Conservation (phyloP, 2,888 invertebrate genomes). For the Eupithecia inturbata region DNA sequence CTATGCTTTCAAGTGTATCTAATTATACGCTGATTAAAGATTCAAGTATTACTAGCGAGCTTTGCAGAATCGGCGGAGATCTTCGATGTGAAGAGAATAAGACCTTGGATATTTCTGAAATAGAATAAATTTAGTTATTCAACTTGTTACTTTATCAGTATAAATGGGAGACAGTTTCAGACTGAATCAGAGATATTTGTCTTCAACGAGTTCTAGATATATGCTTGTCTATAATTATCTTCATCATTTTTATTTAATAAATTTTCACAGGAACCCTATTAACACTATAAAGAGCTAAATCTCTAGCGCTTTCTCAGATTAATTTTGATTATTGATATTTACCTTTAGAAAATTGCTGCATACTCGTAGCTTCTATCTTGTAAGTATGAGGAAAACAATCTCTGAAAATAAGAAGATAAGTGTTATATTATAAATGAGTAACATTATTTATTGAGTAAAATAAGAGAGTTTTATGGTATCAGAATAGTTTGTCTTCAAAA, state of each 20-base stretch:
- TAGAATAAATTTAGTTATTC: neutral
- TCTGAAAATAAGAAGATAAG: conserved; percentile 3
- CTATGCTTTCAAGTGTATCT: too few relatives aligned
- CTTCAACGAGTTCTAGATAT: conserved; percentile 45
- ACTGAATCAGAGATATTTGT: conserved; percentile 18
- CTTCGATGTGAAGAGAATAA: neutral
- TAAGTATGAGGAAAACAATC: neutral
- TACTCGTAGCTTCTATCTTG: neutral
- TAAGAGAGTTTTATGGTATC: conserved; percentile 3
- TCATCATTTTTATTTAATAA: conserved; percentile 37
- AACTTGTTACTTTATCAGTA: conserved; percentile 26
- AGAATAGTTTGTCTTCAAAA: conserved; percentile 34
- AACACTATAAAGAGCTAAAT: neutral
- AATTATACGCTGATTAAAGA: too few relatives aligned
- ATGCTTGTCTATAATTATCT: conserved; percentile 44
- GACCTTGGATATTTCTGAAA: conserved; percentile 14
- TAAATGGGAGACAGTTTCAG: neutral
- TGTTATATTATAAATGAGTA: neutral
- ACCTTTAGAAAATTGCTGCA: neutral
- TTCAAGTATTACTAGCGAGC: too few relatives aligned
- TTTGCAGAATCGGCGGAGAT: neutral
- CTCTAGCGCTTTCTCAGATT: neutral
- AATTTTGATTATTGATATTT: neutral
- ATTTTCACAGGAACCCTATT: neutral
- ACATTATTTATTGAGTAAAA: neutral